phyloP scores from a whole-genome alignment of 2,888 invertebrate genomes.

The Cylloceria caligata region DNA sequence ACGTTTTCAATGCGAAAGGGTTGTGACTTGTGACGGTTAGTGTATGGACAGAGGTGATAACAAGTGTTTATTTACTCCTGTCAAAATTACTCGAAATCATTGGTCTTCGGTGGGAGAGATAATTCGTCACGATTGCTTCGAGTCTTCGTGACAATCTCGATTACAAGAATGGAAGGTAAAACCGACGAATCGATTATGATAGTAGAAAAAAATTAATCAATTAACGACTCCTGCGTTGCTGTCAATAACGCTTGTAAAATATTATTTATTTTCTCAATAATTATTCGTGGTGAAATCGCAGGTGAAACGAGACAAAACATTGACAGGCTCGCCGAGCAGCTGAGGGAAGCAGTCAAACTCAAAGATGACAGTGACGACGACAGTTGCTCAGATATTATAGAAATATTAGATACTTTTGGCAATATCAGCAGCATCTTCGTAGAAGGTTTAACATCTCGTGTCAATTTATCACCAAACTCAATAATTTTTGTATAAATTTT shows the following conservation, averaged over 20 bases:
- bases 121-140: conserved; percentile 50
- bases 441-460: conserved; percentile 68
- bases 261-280: neutral
- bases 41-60: conserved; percentile 7
- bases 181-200: neutral
- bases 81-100: conserved; percentile 49
- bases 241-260: conserved; percentile 2
- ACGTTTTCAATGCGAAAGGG: neutral
- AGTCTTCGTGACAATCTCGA: conserved; percentile 19
- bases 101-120: conserved; percentile 19
- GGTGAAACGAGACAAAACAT: conserved; percentile 73
- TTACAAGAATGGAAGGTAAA: conserved; percentile 62
- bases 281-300: conserved; percentile 43
- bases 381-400: conserved; percentile 65
- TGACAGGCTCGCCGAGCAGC: conserved; percentile 73
- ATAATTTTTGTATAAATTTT: neutral
- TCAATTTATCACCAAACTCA: neutral
- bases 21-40: neutral
- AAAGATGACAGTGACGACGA: conserved; percentile 66
- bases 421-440: conserved; percentile 72
- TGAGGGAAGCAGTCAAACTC: conserved; percentile 70
- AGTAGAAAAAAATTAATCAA: neutral
- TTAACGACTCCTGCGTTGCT: neutral
- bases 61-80: conserved; percentile 63
- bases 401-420: conserved; percentile 75